A percentile compares a stretch with the other conserved stretches of the same genome.
Conservation (phyloP, 1,140 invertebrate genomes). For the Nixonia krombeini region DNA sequence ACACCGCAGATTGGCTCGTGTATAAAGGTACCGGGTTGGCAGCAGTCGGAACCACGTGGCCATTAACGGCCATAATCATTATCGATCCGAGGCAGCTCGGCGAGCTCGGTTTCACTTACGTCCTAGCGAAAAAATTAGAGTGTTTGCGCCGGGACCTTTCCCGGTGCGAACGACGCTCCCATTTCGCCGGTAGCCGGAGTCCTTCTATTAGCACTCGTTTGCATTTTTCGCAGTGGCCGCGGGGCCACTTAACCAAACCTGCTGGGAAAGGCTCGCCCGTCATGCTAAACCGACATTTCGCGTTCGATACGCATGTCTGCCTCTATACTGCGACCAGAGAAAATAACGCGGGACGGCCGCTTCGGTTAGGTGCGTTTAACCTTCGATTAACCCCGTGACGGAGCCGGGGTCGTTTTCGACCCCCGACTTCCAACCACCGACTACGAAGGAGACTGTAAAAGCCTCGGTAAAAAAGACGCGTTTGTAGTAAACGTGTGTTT, state of each 20-base stretch:
- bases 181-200: slow-evolving; percentile 28
- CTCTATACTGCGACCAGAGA: no score
- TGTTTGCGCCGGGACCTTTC: neutral
- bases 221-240: slow-evolving; percentile 26
- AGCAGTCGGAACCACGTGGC: slow-evolving; percentile 60
- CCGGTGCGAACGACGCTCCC: slow-evolving; percentile 13
- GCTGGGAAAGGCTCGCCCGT: slow-evolving; percentile 11
- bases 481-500: no score
- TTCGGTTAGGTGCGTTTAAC: no score
- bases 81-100: slow-evolving; percentile 60
- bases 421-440: no score
- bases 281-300: slow-evolving; percentile 15
- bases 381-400: no score
- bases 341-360: no score
- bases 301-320: neutral
- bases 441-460: no score
- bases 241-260: slow-evolving; percentile 4
- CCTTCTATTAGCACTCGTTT: slow-evolving; percentile 35
- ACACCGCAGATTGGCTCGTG: slow-evolving; percentile 15
- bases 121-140: slow-evolving; percentile 41
- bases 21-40: slow-evolving; percentile 19
- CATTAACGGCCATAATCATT: slow-evolving; percentile 70
- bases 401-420: no score
- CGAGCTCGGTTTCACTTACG: slow-evolving; percentile 19
- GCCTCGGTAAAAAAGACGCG: no score